Base-by-base conservation (phyloP, 2,113 vertebrate species). In the Heterocephalus glaber region DNA sequence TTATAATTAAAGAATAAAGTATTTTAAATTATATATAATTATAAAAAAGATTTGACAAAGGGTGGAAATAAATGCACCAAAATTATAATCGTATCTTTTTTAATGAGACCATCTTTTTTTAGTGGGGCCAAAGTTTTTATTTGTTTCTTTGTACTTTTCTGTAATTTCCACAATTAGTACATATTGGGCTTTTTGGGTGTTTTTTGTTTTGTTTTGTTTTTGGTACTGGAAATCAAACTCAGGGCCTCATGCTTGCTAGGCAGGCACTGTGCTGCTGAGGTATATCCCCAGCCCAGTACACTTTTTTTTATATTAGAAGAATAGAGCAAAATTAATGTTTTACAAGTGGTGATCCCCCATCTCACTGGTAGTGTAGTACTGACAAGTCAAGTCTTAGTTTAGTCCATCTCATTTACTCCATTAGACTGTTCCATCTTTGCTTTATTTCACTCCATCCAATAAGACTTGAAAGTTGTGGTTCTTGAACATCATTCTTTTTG, bases 141-240 rank as follows among this genome's bases (percentile, higher is more conserved):
- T 72, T 92, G 4, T 95, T 76, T 80, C n/a, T 54, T 96, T 88
- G 87, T 54, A 38, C 52, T 94, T 83, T 92, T 92, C 72, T 83
- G 1, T 65, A 79, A 89, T 72, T 20, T 95, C 20, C 38, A 22
- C 13, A 56, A 54, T 68, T 77, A 35, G 47, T 49, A 9, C 47
- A 49, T 49, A 49, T 49, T 49, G 47, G 47, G 9, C 9, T 49
- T 49, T 49, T 49, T 49, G 9, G 47, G 47, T n/a, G 47, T 49
- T 49, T 49, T 49, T 6, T 49, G 47, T 49, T 49, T 49, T 49
- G 47, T 49, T 49, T 49, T 49, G 47, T 49, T 49, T 49, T 49
- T n/a, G n/a, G 47, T 49, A 49, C 47, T 49, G 47, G 47, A 49
- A 49, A 49, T 6, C 47, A 49, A 49, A 49, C 47, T 49, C 47